Evolutionary conservation across 2,113 vertebrate species (phyloP).

Genomic region (Spea bombifrons): DNA sequence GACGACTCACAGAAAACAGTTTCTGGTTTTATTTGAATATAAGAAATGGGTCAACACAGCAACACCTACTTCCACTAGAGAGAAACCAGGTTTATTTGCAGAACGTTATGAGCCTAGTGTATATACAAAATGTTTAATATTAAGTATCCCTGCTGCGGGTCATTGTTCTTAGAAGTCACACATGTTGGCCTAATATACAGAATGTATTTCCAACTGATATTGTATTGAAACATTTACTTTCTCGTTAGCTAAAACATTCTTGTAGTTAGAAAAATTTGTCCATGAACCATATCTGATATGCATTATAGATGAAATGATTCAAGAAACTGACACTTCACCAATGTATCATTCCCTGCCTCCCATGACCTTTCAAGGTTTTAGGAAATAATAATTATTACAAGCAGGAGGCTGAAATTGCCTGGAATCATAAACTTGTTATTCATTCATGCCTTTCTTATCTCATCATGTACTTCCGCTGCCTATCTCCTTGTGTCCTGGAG

Average conservation of each 20-base stretch:
- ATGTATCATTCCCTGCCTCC: constrained; percentile 4
- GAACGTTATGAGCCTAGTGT: too few species aligned
- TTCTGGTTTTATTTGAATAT: too few species aligned
- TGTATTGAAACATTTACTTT: constrained; percentile 26
- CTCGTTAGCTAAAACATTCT: constrained; percentile 17
- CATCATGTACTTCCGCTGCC: constrained; percentile 1
- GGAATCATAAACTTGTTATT: constrained; percentile 1
- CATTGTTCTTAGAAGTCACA: neutral
- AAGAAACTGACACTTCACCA: constrained; percentile 16
- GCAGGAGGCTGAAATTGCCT: constrained; percentile 1
- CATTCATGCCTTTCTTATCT: constrained; percentile 12
- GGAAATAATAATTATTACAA: constrained; percentile 21
- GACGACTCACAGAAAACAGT: too few species aligned
- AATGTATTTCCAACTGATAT: constrained; percentile 9
- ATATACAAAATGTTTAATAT: too few species aligned
- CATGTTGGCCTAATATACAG: neutral
- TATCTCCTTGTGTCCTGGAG: constrained; percentile 21
- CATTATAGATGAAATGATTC: neutral
- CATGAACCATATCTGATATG: constrained; percentile 17
- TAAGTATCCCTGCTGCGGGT: too few species aligned
- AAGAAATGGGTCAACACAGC: too few species aligned
- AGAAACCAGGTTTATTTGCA: too few species aligned
- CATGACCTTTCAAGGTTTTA: constrained; percentile 12
- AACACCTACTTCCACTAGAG: too few species aligned
- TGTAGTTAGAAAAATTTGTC: constrained; percentile 3